Base-by-base conservation (phyloP, 2,888 invertebrate species). In the Trachelus troglodyta region DNA sequence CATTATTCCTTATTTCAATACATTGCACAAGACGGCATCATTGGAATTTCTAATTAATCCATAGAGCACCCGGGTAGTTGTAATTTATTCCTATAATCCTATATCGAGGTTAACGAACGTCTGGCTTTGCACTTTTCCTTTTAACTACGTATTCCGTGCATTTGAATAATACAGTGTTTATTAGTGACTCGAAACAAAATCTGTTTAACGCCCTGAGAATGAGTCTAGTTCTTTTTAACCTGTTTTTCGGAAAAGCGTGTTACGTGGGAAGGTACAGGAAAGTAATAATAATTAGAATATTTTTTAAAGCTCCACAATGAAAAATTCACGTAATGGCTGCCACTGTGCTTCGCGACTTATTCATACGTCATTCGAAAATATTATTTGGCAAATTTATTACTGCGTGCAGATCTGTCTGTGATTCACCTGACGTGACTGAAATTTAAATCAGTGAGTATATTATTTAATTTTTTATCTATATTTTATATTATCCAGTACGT, bases 1-100 rank as follows among this genome's bases (percentile, higher is more conserved):
- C 81, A 82, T 33, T 77, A 78, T 77, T 81, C 85, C 85, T 84
- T 85, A 84, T 82, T 85, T 84, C 84, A 86, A 86, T 87, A 85
- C 87, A 85, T 87, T 81, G 34, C 71, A 6, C 34, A 9, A 23
- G 71, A 34, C 11, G 71, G 11, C 30, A 30, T 15, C 30, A 33
- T 31, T 23, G 30, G 71, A 71, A 71, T 71, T 71, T 34, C 15
- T 34, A 71, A 71, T 71, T 71, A 71, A 71, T 71, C 71, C 31
- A 71, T 56, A 9, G 56, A 23, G 56, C 23, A 56, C 23, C 23
- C 2, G 23, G 56, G 23, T 23, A 56, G 23, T 9, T 23, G 56
- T 23, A 56, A 56, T 56, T 56, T 56, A 56, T 56, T 56, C 56
- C 23, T 56, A 56, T 56, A 56, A 56, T 56, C 56, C 56, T 9